phyloP scores from a whole-genome alignment of 92 coral and sea anemone species.

The Palythoa grandis region DNA sequence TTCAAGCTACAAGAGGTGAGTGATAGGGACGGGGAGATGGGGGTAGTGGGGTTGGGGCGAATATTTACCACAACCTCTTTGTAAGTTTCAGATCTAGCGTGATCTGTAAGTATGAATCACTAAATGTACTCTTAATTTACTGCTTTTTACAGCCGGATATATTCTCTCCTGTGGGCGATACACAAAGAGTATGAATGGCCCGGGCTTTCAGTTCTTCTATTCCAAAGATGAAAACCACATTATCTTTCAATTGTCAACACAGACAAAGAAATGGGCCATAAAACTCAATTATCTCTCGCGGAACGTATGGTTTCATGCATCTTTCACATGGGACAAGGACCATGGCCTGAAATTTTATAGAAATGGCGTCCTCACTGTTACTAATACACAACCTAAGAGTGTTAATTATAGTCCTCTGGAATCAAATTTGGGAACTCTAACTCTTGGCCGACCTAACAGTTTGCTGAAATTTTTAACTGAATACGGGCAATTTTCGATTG shows the following conservation, averaged over 20 bases:
- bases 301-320: conserved; percentile 82
- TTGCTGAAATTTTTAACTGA: conserved; percentile 24
- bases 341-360: conserved; percentile 83
- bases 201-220: conserved; percentile 81
- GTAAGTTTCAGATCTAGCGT: too few relatives aligned
- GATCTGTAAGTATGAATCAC: not conserved
- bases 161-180: conserved; percentile 84
- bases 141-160: conserved; percentile 69
- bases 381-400: conserved; percentile 31
- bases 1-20: too few relatives aligned
- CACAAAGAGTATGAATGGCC: conserved; percentile 63
- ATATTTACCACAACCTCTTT: too few relatives aligned
- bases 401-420: conserved; percentile 26
- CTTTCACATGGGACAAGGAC: conserved; percentile 76
- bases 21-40: too few relatives aligned
- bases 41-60: too few relatives aligned
- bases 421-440: conserved; percentile 30
- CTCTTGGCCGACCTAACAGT: conserved; percentile 78
- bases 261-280: conserved; percentile 71
- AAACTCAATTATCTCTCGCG: conserved; percentile 64
- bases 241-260: conserved; percentile 78
- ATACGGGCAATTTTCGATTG: conserved; percentile 80
- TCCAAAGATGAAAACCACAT: conserved; percentile 48
- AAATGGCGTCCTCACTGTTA: conserved; percentile 75
- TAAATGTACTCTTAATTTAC: not conserved